Conservation (phyloP, 2,888 invertebrate genomes). For the Linnaemya vulpina region DNA sequence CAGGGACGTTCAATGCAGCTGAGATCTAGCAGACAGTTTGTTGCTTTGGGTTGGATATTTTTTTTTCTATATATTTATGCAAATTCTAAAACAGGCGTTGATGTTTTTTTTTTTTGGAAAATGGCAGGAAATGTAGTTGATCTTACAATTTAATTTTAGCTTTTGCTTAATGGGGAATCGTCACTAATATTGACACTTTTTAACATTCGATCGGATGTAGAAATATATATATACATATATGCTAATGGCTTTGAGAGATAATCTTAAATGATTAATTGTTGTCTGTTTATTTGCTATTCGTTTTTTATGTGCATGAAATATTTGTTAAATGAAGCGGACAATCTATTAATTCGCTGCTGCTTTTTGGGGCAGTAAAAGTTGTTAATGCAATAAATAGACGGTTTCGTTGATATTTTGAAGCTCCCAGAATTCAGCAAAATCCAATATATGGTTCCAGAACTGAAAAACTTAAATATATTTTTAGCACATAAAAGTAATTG, state of each 20-base stretch:
- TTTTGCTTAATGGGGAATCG: constrained; percentile 40
- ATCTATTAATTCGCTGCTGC: constrained; percentile 6
- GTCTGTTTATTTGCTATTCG: neutral
- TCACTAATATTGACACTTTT: constrained; percentile 41
- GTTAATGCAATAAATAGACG: neutral
- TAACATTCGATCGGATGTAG: neutral
- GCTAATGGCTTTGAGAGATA: constrained; percentile 31
- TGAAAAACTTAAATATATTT: too few relatives aligned
- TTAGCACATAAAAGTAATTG: too few relatives aligned
- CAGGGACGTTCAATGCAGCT: constrained; percentile 61
- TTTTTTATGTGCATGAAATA: constrained; percentile 1
- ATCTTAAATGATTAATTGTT: constrained; percentile 28
- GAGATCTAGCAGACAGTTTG: constrained; percentile 20
- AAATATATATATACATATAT: neutral
- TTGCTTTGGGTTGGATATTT: neutral
- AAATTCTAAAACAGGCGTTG: constrained; percentile 17
- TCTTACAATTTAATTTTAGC: constrained; percentile 44
- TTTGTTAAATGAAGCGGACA: constrained; percentile 19
- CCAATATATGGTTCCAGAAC: too few relatives aligned
- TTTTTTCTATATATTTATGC: neutral
- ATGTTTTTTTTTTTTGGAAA: neutral
- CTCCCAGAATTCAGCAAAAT: too few relatives aligned
- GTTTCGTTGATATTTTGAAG: too few relatives aligned
- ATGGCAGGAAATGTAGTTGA: constrained; percentile 64
- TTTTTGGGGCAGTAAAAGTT: neutral